Base-by-base conservation (phyloP, 2,888 invertebrate species). In the Ctena decussata region DNA sequence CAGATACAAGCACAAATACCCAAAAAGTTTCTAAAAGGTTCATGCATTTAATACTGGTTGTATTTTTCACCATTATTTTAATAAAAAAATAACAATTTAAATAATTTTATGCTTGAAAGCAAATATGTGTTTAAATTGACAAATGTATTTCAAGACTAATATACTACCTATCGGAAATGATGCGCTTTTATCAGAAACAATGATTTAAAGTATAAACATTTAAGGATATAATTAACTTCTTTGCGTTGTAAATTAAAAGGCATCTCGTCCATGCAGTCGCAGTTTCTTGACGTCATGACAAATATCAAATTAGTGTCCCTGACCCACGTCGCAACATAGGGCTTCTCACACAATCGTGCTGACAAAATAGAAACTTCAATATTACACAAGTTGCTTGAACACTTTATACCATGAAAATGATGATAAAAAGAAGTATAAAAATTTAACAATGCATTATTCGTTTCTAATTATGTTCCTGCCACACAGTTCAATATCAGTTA, bases 221-320 rank as follows among this genome's bases (percentile, higher is more conserved):
- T 35, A 65, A 65, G 65, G 82, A 82, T 82, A 82, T 82, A 77
- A 49, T 57, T 72, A 6, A 46, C 44, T 46, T 82, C 77, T 37
- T 32, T 71, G 12, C 71, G 82, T 11, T 24, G 3, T 18, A 77
- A 41, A 0, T 60, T 57, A 49, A 82, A 82, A 21, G 76, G 77
- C 35, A 53, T 30, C 2, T 27, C 24, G 30, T 71, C 71, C 35
- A 60, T 37, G 18, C 35, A 35, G n/a, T 49, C 37, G 65, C 82
- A 82, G 15, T 72, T 46, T 0, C 11, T 12, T 0, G 72, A 44
- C 27, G 65, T 41, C 27, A 82, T 75, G 18, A 87, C 73, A 49
- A 87, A 60, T 24, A 87, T 32, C 18, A 87, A 46, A 46, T 87
- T 87, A 0, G 87, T 87, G 27, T 82, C 80, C 35, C 75, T 32